A percentile compares a stretch with the other conserved stretches of the same genome.
phyloP scores from a whole-genome alignment of 2,888 invertebrate species.

The Yponomeuta malinellus region DNA sequence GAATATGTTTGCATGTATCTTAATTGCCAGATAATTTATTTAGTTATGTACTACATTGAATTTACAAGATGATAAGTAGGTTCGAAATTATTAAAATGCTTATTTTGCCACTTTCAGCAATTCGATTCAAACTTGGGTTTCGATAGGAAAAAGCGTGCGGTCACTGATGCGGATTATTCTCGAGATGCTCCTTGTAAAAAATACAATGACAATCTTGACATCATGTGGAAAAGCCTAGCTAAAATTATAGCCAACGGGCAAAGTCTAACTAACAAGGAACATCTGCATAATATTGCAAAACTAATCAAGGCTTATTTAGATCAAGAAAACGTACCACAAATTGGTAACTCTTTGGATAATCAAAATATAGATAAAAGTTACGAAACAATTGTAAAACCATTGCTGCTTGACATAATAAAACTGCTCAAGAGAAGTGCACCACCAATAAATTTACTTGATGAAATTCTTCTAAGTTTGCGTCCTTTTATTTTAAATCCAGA shows the following conservation, averaged over 20 bases:
- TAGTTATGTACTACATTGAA: no score
- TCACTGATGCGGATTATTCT: background rate
- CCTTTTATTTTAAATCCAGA: background rate
- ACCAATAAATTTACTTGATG: constrained; percentile 7
- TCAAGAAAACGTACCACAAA: background rate
- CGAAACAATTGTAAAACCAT: constrained; percentile 20
- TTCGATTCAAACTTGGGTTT: background rate
- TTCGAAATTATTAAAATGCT: background rate
- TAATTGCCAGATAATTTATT: no score
- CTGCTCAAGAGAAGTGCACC: background rate
- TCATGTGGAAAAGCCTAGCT: background rate
- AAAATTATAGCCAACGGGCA: background rate
- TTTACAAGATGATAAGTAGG: no score
- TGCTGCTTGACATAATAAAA: background rate
- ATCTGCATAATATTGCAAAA: constrained; percentile 29
- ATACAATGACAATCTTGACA: background rate
- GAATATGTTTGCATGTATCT: no score
- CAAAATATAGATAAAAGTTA: background rate
- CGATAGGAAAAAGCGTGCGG: background rate
- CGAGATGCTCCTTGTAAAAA: background rate
- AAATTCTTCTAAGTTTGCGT: background rate
- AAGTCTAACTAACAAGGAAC: constrained; percentile 17
- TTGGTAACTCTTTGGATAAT: background rate
- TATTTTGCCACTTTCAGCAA: background rate
- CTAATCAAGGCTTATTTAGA: constrained; percentile 28